phyloP scores from a whole-genome alignment of 2,888 invertebrate species.

The Ligdia adustata region DNA sequence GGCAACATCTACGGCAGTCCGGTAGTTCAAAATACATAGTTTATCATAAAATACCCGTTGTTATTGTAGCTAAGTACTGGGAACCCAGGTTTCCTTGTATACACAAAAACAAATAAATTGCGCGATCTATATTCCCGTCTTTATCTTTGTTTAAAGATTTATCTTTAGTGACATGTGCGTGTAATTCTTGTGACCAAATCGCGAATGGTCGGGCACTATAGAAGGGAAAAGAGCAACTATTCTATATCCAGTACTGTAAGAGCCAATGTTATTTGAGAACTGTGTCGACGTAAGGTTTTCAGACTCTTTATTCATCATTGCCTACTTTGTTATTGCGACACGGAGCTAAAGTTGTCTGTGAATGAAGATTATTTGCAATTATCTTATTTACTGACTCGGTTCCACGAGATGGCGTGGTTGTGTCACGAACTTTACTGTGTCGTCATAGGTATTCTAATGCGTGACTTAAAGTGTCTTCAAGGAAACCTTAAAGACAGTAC shows the following conservation, averaged over 20 bases:
- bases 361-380: conserved; percentile 25
- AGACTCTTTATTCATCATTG: too few relatives aligned
- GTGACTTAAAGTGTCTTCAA: too few relatives aligned
- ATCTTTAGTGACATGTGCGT: conserved; percentile 3
- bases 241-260: conserved; percentile 11
- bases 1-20: conserved; percentile 51
- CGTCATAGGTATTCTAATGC: background rate
- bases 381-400: conserved; percentile 34
- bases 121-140: background rate
- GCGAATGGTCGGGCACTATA: conserved; percentile 7
- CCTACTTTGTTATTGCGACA: conserved; percentile 4
- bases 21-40: conserved; percentile 54
- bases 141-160: conserved; percentile 17
- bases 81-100: background rate
- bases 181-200: conserved; percentile 12
- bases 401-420: conserved; percentile 29
- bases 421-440: conserved; percentile 30
- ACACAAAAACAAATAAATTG: background rate
- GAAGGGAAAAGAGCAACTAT: conserved; percentile 32
- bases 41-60: background rate
- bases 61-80: conserved; percentile 1
- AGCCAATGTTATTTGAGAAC: conserved; percentile 1
- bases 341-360: background rate
- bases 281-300: conserved; percentile 1
- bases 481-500: too few relatives aligned